Percentiles rank a stretch among this genome's conserved stretches.
Conservation (phyloP, 2,113 vertebrate species). For the Clarias gariepinus region DNA sequence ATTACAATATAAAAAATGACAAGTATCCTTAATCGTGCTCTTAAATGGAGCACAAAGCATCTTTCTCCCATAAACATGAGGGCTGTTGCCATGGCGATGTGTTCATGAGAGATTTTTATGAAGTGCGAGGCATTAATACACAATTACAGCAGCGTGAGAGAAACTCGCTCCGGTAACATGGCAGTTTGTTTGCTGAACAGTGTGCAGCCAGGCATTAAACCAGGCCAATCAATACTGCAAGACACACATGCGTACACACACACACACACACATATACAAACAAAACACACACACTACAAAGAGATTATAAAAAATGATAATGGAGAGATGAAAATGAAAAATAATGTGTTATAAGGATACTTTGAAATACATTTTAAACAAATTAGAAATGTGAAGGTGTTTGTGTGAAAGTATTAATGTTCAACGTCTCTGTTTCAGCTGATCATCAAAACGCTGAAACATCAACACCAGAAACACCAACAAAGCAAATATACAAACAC, state of each 20-base stretch:
- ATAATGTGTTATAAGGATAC: not conserved
- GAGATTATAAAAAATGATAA: not conserved
- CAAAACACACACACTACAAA: not conserved
- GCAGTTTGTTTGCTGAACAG: conserved; percentile 46
- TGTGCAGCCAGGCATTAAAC: conserved; percentile 42
- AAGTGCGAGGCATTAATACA: conserved; percentile 16
- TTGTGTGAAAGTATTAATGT: not conserved
- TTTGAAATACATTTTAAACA: not conserved
- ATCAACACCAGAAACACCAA: not conserved
- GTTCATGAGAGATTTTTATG: not conserved
- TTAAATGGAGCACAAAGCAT: conserved; percentile 1
- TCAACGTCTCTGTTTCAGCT: not conserved
- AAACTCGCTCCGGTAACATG: not conserved
- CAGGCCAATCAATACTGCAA: conserved; percentile 47
- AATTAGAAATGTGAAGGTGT: not conserved
- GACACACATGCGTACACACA: not conserved
- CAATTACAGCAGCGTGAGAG: conserved; percentile 19
- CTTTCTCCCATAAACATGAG: conserved; percentile 17
- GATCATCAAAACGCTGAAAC: not conserved
- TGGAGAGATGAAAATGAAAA: not conserved
- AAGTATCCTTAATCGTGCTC: conserved; percentile 28
- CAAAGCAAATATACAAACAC: not conserved
- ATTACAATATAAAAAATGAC: conserved; percentile 20
- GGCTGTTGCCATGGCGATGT: conserved; percentile 17
- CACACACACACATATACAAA: not conserved